A percentile compares a stretch with the other conserved stretches of the same genome.
Evolutionary conservation across 2,888 invertebrate genomes (phyloP).

Genomic region (Celastrina argiolus): DNA sequence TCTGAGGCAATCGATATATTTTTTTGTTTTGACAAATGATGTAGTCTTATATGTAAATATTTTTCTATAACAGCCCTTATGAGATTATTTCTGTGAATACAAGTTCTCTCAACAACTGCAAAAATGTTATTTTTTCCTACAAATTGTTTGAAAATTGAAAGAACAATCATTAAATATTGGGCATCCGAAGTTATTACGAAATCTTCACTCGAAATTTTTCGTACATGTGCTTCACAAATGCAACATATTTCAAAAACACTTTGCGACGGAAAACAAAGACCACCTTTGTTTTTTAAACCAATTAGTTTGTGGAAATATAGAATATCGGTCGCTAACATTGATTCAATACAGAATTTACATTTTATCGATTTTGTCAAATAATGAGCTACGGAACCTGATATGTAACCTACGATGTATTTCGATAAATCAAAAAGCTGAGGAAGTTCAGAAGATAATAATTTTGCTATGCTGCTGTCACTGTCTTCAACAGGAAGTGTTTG

Average conservation of each 20-base stretch:
- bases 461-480: neutral
- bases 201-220: too few species aligned
- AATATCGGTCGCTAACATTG: neutral
- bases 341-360: slow-evolving; percentile 18
- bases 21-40: too few species aligned
- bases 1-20: too few species aligned
- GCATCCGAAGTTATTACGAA: too few species aligned
- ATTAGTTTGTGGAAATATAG: slow-evolving; percentile 16
- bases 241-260: slow-evolving; percentile 12
- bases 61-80: slow-evolving; percentile 19
- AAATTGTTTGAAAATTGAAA: too few species aligned
- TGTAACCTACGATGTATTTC: neutral
- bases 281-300: slow-evolving; percentile 20
- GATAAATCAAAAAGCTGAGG: neutral
- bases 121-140: slow-evolving; percentile 21
- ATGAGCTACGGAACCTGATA: slow-evolving; percentile 5
- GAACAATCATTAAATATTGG: too few species aligned
- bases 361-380: slow-evolving; percentile 5
- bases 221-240: too few species aligned
- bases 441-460: neutral
- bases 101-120: neutral
- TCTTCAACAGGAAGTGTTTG: too few species aligned
- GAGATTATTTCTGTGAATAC: slow-evolving; percentile 18
- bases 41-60: too few species aligned
- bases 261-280: slow-evolving; percentile 21